These are phyloP conservation scores for Ochropleura plecta DNA, from an alignment of 2,888 invertebrate species.

Conservation along the genomic window DNA sequence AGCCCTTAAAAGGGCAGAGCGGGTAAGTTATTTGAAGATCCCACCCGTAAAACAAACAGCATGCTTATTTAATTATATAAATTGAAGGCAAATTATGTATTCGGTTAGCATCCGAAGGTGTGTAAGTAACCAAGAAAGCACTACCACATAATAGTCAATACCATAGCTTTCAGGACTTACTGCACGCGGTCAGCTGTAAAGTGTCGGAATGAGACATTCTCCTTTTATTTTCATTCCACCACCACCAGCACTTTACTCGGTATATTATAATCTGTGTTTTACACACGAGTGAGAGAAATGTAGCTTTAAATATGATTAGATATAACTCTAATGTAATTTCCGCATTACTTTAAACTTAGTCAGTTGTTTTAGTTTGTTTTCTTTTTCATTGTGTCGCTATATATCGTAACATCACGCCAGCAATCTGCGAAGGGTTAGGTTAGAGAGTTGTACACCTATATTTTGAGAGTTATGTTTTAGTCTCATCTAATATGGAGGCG, in stretches of 20 bases:
- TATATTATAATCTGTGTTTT: neutral
- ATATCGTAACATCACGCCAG: too few relatives aligned
- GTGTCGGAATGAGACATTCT: neutral
- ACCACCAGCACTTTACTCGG: neutral
- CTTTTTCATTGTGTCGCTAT: too few relatives aligned
- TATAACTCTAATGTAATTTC: neutral
- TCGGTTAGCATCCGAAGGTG: neutral
- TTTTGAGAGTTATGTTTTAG: too few relatives aligned
- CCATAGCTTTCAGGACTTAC: conserved; percentile 3
- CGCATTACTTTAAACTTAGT: too few relatives aligned
- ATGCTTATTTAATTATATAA: neutral
- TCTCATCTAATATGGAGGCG: too few relatives aligned
- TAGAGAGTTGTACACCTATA: too few relatives aligned
- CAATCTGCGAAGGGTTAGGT: too few relatives aligned
- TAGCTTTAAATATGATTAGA: neutral
- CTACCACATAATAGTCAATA: neutral
- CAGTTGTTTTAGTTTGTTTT: too few relatives aligned
- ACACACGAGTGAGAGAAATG: neutral
- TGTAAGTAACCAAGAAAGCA: neutral
- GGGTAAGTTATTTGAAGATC: too few relatives aligned
- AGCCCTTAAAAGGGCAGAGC: too few relatives aligned
- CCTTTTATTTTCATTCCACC: neutral
- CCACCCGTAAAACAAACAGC: too few relatives aligned
- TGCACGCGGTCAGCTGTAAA: conserved; percentile 16
- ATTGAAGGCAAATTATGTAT: neutral